Evolutionary conservation across 2,888 invertebrate species (phyloP).

Genomic region (Drosophila mimica): DNA sequence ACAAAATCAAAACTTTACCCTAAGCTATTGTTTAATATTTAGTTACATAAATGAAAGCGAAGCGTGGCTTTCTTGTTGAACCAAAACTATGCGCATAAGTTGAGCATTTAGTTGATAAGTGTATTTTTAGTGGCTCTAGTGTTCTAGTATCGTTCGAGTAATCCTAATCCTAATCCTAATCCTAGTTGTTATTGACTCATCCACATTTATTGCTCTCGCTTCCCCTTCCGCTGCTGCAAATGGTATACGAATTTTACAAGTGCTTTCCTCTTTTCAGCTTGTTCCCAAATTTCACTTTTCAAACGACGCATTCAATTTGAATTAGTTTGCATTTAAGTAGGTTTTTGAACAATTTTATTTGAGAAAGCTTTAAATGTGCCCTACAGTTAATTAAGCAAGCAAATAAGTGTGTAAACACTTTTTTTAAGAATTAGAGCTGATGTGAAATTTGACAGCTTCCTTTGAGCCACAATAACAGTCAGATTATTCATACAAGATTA

Average conservation of each 20-base stretch:
- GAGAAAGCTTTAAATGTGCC: conserved; percentile 85
- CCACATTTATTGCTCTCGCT: conserved; percentile 15
- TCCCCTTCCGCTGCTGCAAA: conserved; percentile 20
- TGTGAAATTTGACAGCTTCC: conserved; percentile 22
- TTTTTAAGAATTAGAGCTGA: conserved; percentile 2
- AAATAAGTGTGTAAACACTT: conserved; percentile 3
- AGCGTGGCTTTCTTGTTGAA: conserved; percentile 69
- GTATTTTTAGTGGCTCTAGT: conserved; percentile 32
- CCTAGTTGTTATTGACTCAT: conserved; percentile 46
- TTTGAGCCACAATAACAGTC: not conserved
- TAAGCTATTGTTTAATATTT: conserved; percentile 70
- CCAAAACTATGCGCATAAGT: conserved; percentile 73
- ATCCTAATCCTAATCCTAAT: conserved; percentile 38
- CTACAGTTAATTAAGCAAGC: conserved; percentile 61
- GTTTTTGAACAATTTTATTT: conserved; percentile 58
- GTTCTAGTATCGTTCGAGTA: conserved; percentile 22
- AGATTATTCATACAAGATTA: conserved; percentile 5
- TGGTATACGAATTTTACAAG: conserved; percentile 38
- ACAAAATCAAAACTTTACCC: conserved; percentile 63
- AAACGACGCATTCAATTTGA: conserved; percentile 44
- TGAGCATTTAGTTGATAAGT: conserved; percentile 56
- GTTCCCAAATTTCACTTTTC: conserved; percentile 14
- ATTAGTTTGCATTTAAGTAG: conserved; percentile 57
- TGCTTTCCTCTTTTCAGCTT: conserved; percentile 2
- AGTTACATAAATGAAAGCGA: conserved; percentile 60